Evolutionary conservation across 2,113 vertebrate genomes (phyloP).

Genomic region (human): GRCh38 chr3:69384001-69384500

Average conservation of each 20-base stretch:
- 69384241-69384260: background rate
- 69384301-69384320: slow-evolving; percentile 15
- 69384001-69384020: background rate
- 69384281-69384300: slow-evolving; percentile 7
- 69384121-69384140: background rate
- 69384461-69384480: background rate
- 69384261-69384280: background rate
- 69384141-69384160: background rate
- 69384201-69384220: background rate
- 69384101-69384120: background rate
- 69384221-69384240: background rate
- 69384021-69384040: background rate
- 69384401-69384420: slow-evolving; percentile 15
- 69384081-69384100: too few species aligned
- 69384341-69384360: background rate
- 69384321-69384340: background rate
- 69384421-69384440: background rate
- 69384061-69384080: background rate
- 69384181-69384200: background rate
- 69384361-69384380: background rate
- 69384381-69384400: slow-evolving; percentile 5
- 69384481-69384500: background rate
- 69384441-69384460: background rate
- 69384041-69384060: background rate
- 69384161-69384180: background rate